Base-by-base conservation (phyloP, 2,888 invertebrate species). In the Ctenicera cuprea region DNA sequence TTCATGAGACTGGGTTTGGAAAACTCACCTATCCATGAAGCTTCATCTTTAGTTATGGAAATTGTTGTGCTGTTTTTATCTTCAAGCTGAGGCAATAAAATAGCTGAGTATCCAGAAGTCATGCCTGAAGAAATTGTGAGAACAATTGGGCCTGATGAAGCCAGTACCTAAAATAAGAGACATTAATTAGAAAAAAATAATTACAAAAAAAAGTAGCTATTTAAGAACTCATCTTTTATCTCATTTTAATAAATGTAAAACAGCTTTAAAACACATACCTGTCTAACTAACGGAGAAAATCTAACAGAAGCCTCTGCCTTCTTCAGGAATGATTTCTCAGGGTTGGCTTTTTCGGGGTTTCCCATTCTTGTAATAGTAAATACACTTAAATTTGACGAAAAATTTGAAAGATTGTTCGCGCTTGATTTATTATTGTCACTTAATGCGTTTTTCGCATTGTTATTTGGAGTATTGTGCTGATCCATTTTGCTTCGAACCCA, bases 71-170 rank as follows among this genome's bases (percentile, higher is more conserved):
- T 87, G 38, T 84, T 84, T 0, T 86, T 85, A 0, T 84, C 80
- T 61, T 86, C 83, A 12, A 93, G 86, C 81, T 92, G 92, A 0
- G 92, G 92, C 57, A 92, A 84, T 37, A 92, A 83, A 22, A 92
- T 89, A 0, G 91, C 92, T 1, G 92, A 92, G 83, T 90, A 92
- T 0, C 92, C 92, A 0, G 90, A 89, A 0, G 91, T 90, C 81
- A 92, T 89, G 0, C 92, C 92, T 0, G 89, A 87, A 0, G 89
- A 87, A 12, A 43, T 43, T 2, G 57, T 41, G 12, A 59, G 26
- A 18, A 57, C 33, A 7, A 59, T 26, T 7, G 45, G 45, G 1
- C 68, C 68, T 30, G 54, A 43, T 7, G 59, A 33, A 3, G 54
- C 33, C 3, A 68, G 33, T 9, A 43, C 43, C 68, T 68, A 5